Evolutionary conservation across 2,888 invertebrate species (phyloP), one percentile per base, ranked within the genome.

Genomic region (Thumatha senex): DNA sequence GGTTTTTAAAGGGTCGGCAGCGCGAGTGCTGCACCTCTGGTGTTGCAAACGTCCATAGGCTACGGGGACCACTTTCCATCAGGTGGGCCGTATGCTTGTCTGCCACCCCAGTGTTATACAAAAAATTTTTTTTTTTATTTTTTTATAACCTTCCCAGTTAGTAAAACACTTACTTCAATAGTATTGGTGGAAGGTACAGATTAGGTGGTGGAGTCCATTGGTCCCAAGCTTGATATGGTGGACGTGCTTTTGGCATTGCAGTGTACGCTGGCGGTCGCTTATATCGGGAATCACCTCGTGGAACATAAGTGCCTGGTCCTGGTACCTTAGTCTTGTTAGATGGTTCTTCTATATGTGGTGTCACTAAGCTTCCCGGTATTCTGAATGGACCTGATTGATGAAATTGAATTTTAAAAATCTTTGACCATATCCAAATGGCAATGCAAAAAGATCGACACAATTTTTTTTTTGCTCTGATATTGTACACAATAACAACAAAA

Each of bases 201-300:
- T 89, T 89, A 2, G 89, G 78, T 1, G 89, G 76, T 0, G 87
- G 84, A 0, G 86, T 86, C 89, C 89, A 89, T 67, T 75, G 70
- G 39, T 86, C 86, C 65, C 73, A 75, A 0, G 85, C 58, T 46
- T 79, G 60, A 52, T 78, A 85, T 0, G 73, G 74, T 0, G 84
- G 84, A 11, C 64, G 70, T 0, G 82, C 79, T 0, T 76, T 72
- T 0, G 62, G 67, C 13, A 72, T 68, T 54, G 84, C 57, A n/a
- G 73, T 69, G 63, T 81, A 89, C 0, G 82, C 81, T 0, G 89
- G 89, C 0, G 77, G 64, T 1, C 72, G 65, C 47, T 82, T 87
- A 40, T 68, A 64, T 2, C 55, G 58, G 0, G 63, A 11, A 13
- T 58, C 53, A 1, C 49, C 38, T 0, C 43, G 54, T 0, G 84